phyloP scores from a whole-genome alignment of 1,140 invertebrate genomes.

The Metaphire vulgaris region DNA sequence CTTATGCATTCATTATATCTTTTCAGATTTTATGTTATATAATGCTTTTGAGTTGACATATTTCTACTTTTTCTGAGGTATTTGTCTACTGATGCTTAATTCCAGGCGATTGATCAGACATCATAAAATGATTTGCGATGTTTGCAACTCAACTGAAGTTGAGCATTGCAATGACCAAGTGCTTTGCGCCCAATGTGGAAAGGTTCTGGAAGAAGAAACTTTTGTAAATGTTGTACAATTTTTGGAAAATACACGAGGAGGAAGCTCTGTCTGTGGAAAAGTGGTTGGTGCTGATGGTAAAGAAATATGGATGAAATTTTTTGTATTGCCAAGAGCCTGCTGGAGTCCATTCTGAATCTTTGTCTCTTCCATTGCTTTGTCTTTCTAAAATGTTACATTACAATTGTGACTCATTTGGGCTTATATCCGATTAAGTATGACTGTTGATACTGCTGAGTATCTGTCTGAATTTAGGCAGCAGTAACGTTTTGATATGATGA shows the following conservation, averaged over 20 bases:
- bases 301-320: slow-evolving; percentile 41
- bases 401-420: neutral
- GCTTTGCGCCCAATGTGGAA: slow-evolving; percentile 91
- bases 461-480: neutral
- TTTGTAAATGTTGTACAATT: slow-evolving; percentile 96
- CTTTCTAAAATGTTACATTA: neutral
- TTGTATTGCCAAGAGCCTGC: slow-evolving; percentile 27
- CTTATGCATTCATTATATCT: too few relatives aligned
- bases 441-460: neutral
- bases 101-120: too few relatives aligned
- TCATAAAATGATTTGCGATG: too few relatives aligned
- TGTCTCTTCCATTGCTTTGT: slow-evolving; percentile 7
- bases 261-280: slow-evolving; percentile 77
- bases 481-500: neutral
- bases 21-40: too few relatives aligned
- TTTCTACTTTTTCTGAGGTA: too few relatives aligned
- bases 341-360: slow-evolving; percentile 1
- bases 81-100: too few relatives aligned
- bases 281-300: slow-evolving; percentile 83
- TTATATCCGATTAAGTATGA: neutral
- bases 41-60: too few relatives aligned
- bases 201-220: slow-evolving; percentile 87
- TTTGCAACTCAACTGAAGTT: slow-evolving; percentile 85
- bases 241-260: slow-evolving; percentile 82
- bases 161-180: slow-evolving; percentile 87